Evolutionary conservation across 1,140 invertebrate species (phyloP).

Genomic region (Physella acuta): DNA sequence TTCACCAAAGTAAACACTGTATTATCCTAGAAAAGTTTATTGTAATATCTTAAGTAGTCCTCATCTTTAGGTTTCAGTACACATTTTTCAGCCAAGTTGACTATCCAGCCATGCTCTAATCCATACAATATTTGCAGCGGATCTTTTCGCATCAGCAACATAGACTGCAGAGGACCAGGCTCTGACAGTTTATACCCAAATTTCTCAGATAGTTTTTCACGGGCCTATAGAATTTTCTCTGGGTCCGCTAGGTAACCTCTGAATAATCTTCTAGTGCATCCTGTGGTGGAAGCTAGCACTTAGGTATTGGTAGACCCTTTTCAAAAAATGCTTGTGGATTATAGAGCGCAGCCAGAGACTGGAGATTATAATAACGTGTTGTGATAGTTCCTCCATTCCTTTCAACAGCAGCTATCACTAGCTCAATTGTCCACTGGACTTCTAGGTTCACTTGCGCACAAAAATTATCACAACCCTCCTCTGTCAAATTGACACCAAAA

Average conservation of each 20-base stretch:
- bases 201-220: constrained; percentile 82
- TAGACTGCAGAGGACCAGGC: constrained; percentile 64
- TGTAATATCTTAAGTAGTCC: constrained; percentile 67
- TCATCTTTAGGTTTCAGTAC: constrained; percentile 84
- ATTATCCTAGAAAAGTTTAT: background rate
- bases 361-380: constrained; percentile 89
- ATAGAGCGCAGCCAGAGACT: constrained; percentile 71
- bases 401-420: constrained; percentile 94
- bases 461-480: constrained; percentile 88
- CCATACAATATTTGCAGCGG: constrained; percentile 93
- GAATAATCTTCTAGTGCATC: too few species aligned
- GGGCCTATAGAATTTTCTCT: constrained; percentile 78
- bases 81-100: constrained; percentile 84
- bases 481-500: constrained; percentile 90
- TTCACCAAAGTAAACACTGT: too few species aligned
- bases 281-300: constrained; percentile 82
- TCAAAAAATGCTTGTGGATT: constrained; percentile 82
- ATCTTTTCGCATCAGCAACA: constrained; percentile 82
- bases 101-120: constrained; percentile 90
- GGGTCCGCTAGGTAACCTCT: constrained; percentile 95
- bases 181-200: constrained; percentile 82
- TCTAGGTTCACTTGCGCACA: constrained; percentile 92
- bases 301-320: constrained; percentile 82
- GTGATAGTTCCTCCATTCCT: constrained; percentile 91
- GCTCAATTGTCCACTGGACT: constrained; percentile 92